Evolutionary conservation across 2,797 vertebrate species (phyloP), one percentile per base, ranked within the genome.

Genomic region (Neosilurus hyrtlii): DNA sequence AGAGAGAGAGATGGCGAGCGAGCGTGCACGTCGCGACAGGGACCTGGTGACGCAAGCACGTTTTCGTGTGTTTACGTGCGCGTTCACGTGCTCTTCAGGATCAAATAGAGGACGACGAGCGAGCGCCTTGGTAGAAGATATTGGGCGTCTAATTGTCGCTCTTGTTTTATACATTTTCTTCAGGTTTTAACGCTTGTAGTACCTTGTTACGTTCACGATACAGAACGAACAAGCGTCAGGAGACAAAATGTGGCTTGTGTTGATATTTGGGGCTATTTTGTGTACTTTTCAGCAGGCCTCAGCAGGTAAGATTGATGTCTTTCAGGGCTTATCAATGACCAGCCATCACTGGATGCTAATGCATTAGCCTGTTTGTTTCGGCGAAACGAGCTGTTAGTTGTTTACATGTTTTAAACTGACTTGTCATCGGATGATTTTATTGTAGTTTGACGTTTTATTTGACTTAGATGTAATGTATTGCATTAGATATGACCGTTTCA

Each of bases 261-360:
- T 90, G 89, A 90, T 84, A 68, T 66, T 93, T 62, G 26, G 88
- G 35, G 91, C 89, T 88, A 88, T 95, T 70, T 81, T 94, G 57
- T 24, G 93, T 83, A 88, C 89, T 90, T 91, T 91, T 82, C 93
- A 89, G 85, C 85, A 85, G 85, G 89, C 90, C 73, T 86, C 83
- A 22, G 92, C 93, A 93, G 94, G 95, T 95, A 93, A 92, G 90
- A 85, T 67, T 79, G 83, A 49, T 3, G 30, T 66, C 90, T 92
- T 92, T 86, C 92, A 91, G 91, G 90, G 91, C 83, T 91, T 90
- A 82, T 57, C 79, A 74, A 37, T 65, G 37, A 82, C 26, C 83
- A 80, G 57, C 66, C 35, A 62, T 72, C 10, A 51, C 11, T 15
- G 3, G 16, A 54, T 65, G 9, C 43, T 52, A 12, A 12, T 3